phyloP scores from a whole-genome alignment of 2,113 vertebrate genomes.

The Zapus hudsonius region DNA sequence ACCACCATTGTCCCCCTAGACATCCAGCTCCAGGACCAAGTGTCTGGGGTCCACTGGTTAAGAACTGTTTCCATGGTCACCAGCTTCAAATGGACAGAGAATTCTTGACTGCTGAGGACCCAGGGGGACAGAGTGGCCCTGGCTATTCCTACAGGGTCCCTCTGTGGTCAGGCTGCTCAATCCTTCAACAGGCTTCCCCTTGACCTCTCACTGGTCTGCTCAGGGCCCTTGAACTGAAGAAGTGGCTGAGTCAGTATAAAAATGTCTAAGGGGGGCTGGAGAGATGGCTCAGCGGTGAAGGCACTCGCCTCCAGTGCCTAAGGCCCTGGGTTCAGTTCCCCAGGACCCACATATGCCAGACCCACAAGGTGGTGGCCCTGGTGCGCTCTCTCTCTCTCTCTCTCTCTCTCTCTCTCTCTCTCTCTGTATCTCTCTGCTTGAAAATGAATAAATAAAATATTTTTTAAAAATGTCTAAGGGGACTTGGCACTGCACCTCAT shows the following conservation, averaged over 20 bases:
- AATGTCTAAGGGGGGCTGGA: conserved; percentile 60
- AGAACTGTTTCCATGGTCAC: conserved; percentile 77
- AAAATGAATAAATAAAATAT: too few relatives aligned
- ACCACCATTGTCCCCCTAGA: conserved; percentile 69
- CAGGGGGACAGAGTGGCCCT: conserved; percentile 66
- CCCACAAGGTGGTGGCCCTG: too few relatives aligned
- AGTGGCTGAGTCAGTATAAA: conserved; percentile 57
- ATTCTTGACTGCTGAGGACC: conserved; percentile 84
- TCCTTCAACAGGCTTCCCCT: conserved; percentile 47
- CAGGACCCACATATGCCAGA: too few relatives aligned
- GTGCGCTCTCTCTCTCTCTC: too few relatives aligned
- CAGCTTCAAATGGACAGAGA: conserved; percentile 85
- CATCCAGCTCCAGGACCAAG: conserved; percentile 73
- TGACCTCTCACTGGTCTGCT: conserved; percentile 48
- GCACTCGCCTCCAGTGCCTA: too few relatives aligned
- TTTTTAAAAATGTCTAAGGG: conserved; percentile 64
- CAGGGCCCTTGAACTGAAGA: conserved; percentile 57
- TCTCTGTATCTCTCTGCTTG: too few relatives aligned
- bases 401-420: too few relatives aligned
- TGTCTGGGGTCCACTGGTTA: conserved; percentile 75
- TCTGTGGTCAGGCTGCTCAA: conserved; percentile 62
- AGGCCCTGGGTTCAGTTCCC: too few relatives aligned
- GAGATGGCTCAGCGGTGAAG: too few relatives aligned
- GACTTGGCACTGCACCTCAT: conserved; percentile 64
- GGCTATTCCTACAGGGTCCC: conserved; percentile 65